Evolutionary conservation across 2,888 invertebrate species (phyloP).

Genomic region (Clostera curtula): DNA sequence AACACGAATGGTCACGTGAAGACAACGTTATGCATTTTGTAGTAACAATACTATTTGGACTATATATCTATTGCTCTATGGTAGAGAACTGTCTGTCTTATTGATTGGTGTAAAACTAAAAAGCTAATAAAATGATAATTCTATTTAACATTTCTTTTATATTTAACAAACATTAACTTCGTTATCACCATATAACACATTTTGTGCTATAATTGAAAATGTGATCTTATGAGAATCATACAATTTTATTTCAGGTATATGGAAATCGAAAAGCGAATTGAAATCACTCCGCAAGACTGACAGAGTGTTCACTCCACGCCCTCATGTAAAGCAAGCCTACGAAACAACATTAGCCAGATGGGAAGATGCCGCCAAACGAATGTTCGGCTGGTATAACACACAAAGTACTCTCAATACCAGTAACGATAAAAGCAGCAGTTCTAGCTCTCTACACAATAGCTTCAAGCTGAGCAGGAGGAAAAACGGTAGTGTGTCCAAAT

Average conservation of each 20-base stretch:
- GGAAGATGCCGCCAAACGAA: slow-evolving; percentile 74
- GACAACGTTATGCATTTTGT: too few relatives aligned
- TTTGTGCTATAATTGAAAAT: too few relatives aligned
- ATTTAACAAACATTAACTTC: too few relatives aligned
- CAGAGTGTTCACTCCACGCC: slow-evolving; percentile 75
- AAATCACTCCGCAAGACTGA: slow-evolving; percentile 75
- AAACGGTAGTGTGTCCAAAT: slow-evolving; percentile 41
- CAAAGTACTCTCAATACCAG: slow-evolving; percentile 26
- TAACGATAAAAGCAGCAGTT: slow-evolving; percentile 26
- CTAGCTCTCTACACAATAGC: slow-evolving; percentile 33
- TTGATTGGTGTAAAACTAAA: too few relatives aligned
- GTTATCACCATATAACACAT: too few relatives aligned
- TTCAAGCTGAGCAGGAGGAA: slow-evolving; percentile 31
- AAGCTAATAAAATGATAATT: too few relatives aligned
- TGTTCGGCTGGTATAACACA: slow-evolving; percentile 72
- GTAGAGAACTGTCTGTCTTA: too few relatives aligned
- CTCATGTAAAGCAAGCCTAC: slow-evolving; percentile 45
- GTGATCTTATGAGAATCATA: background rate
- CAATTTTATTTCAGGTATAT: slow-evolving; percentile 77
- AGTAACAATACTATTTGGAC: too few relatives aligned
- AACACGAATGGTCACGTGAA: too few relatives aligned
- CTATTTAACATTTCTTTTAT: too few relatives aligned
- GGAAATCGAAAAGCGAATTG: slow-evolving; percentile 81
- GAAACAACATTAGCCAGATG: slow-evolving; percentile 59
- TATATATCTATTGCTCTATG: too few relatives aligned